Evolutionary conservation across 2,113 vertebrate species (phyloP), one percentile per base, ranked within the genome.

Genomic region (Leucopsar rothschildi): DNA sequence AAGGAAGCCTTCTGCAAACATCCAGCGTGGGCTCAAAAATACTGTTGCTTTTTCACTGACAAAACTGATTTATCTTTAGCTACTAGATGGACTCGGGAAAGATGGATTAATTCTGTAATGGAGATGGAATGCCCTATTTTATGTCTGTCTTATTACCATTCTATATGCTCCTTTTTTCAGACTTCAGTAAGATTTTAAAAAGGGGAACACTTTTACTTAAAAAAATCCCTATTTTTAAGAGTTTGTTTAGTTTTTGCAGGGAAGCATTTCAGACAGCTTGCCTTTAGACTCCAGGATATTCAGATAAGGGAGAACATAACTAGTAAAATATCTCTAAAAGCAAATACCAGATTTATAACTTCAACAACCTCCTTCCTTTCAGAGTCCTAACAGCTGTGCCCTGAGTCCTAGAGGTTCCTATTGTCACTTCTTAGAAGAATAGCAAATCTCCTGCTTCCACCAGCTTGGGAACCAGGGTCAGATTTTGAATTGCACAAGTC

Each of bases 1-100:
- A 84, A 35, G 82, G n/a, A 45, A 90, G 17, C 33, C 50, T 91
- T 85, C 83, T 86, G 57, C 42, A 94, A 96, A 94, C 75, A 95
- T 66, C 53, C 77, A 94, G 6, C 0, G 0, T 64, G 61, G 53
- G 59, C 49, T 79, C 55, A 49, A 92, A 95, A 89, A 93, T 72
- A 94, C 10, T 79, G 78, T 47, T 88, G 60, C 85, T 88, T 95
- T 95, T 87, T 83, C 88, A 72, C 80, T 59, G 72, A 82, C 29
- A 77, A 88, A 88, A 77, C 52, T 39, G 77, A 90, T 84, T 88
- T 63, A 77, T 89, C 82, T 91, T 83, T 49, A 81, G 33, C 77
- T 95, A 83, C 71, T 63, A 86, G 44, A 68, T 29, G 70, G 69
- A 70, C 24, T 93, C 75, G 37, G 65, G 82, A 72, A 73, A 95